A percentile compares a stretch with the other conserved stretches of the same genome.
phyloP scores from a whole-genome alignment of 2,888 invertebrate genomes.

The Coelopa pilipes region DNA sequence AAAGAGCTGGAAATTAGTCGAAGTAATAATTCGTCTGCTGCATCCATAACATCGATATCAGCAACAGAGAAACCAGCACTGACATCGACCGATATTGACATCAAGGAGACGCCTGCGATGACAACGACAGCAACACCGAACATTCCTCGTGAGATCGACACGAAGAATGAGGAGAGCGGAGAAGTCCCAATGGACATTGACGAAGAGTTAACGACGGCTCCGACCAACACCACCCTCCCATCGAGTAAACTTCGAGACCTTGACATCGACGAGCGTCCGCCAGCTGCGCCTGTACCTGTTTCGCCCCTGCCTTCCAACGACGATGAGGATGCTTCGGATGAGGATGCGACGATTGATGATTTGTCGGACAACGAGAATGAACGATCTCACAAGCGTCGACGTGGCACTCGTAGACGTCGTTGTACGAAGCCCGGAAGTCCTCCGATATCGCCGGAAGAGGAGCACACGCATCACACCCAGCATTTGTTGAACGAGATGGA shows the following conservation, averaged over 20 bases:
- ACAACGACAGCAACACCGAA: background rate
- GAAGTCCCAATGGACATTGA: constrained; percentile 62
- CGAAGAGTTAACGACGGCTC: constrained; percentile 59
- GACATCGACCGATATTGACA: background rate
- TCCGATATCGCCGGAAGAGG: constrained; percentile 53
- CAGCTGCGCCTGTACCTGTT: constrained; percentile 61
- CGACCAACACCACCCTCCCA: constrained; percentile 53
- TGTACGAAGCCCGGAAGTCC: constrained; percentile 49
- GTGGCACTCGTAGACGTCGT: constrained; percentile 45
- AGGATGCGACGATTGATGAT: constrained; percentile 49
- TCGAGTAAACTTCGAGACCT: constrained; percentile 50
- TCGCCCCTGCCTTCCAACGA: constrained; percentile 50
- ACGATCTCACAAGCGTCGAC: constrained; percentile 43
- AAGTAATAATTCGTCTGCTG: constrained; percentile 44
- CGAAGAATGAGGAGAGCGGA: constrained; percentile 47
- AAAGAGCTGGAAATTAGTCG: constrained; percentile 66
- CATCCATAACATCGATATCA: constrained; percentile 2
- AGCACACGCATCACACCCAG: constrained; percentile 61
- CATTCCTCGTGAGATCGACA: constrained; percentile 32
- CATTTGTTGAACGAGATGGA: constrained; percentile 61
- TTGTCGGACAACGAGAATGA: constrained; percentile 46
- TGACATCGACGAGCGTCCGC: constrained; percentile 60
- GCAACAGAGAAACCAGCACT: background rate
- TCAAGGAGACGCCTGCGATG: background rate
- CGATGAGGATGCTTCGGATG: constrained; percentile 46